Evolutionary conservation across 2,888 invertebrate species (phyloP).

Genomic region (Metopia argyrocephala): DNA sequence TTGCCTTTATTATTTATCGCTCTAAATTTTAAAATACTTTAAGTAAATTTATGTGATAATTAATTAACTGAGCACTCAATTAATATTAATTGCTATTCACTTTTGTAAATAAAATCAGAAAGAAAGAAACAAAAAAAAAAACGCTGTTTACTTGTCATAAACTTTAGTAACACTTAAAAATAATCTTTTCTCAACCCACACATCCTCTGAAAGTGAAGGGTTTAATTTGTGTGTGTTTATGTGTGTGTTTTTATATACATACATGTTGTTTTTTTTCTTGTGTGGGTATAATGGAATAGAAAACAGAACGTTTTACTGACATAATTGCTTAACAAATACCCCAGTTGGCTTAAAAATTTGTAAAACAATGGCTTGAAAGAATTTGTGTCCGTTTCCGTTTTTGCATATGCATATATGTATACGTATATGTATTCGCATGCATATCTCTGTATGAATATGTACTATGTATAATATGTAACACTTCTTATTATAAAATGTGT

Average conservation of each 20-base stretch:
- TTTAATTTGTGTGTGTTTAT: background rate
- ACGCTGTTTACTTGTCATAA: slow-evolving; percentile 21
- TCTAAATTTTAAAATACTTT: background rate
- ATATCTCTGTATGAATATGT: background rate
- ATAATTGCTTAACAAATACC: slow-evolving; percentile 62
- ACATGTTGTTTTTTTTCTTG: background rate
- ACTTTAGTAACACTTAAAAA: background rate
- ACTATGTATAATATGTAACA: background rate
- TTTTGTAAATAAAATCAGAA: slow-evolving; percentile 12
- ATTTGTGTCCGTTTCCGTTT: slow-evolving; percentile 3
- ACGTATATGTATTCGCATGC: background rate
- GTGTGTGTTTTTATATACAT: background rate
- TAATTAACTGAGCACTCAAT: slow-evolving; percentile 42
- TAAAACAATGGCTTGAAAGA: slow-evolving; percentile 33
- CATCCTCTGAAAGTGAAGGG: background rate
- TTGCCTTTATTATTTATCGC: background rate
- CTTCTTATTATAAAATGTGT: background rate
- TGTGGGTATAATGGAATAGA: slow-evolving; percentile 7
- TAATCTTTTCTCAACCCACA: background rate
- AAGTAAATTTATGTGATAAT: slow-evolving; percentile 5
- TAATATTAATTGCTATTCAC: slow-evolving; percentile 28
- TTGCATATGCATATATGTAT: background rate
- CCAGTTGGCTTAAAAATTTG: slow-evolving; percentile 39
- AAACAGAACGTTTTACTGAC: slow-evolving; percentile 46
- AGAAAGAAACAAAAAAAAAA: too few relatives aligned